Percentiles rank a stretch among this genome's conserved stretches.
phyloP scores from a whole-genome alignment of 2,888 invertebrate species.

The Meteorus colon region DNA sequence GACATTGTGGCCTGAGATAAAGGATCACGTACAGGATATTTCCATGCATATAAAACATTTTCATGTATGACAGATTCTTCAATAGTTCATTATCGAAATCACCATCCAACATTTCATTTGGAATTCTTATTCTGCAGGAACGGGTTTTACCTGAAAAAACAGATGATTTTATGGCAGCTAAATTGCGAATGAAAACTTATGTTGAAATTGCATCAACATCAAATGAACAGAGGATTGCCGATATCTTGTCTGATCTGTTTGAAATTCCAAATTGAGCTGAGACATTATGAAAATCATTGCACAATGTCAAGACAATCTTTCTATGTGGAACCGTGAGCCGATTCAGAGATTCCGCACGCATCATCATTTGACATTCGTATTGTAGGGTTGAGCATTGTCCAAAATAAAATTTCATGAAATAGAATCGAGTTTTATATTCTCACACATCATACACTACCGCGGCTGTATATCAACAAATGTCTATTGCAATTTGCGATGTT shows the following conservation, averaged over 20 bases:
- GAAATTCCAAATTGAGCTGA: constrained; percentile 51
- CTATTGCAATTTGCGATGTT: neutral
- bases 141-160: constrained; percentile 68
- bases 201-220: constrained; percentile 55
- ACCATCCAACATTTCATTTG: neutral
- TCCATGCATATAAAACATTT: constrained; percentile 65
- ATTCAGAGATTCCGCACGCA: neutral
- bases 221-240: constrained; percentile 62
- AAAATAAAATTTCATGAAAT: no score
- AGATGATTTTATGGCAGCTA: constrained; percentile 65
- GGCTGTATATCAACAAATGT: neutral
- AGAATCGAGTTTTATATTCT: no score
- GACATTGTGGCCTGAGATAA: constrained; percentile 63
- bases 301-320: neutral
- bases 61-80: constrained; percentile 57
- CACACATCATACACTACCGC: no score
- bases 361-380: no score
- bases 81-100: neutral
- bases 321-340: neutral
- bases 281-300: neutral
- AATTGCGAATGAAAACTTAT: constrained; percentile 60
- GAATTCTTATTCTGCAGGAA: constrained; percentile 58
- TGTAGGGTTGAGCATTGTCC: no score
- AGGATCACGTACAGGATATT: constrained; percentile 64
- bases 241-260: constrained; percentile 61